Evolutionary conservation across 2,113 vertebrate species (phyloP), one percentile per base, ranked within the genome.

Genomic region (Lanius ludovicianus): DNA sequence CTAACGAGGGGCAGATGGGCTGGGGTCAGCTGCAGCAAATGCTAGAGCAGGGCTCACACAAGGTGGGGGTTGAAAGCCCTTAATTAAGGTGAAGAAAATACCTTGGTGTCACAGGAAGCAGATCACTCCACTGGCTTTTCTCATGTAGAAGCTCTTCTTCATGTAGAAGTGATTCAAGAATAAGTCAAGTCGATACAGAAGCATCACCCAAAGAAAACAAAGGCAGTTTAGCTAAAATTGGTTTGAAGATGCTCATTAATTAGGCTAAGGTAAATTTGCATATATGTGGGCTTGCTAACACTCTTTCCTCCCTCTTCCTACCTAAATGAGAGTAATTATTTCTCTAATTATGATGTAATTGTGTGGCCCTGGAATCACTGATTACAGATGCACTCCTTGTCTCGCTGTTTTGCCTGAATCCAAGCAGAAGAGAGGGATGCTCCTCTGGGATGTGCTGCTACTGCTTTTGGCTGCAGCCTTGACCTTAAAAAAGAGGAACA

Each of bases 401-500:
- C 44, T 81, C 0, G 0, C 60, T 71, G 23, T 30, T 79, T 67
- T 81, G 60, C 8, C 55, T 56, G 68, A 76, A 73, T 59, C 42
- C 20, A 63, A 46, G 79, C 60, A 84, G 83, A 47, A 80, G 73
- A 17, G 37, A 71, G 37, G 30, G 47, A 79, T 52, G 78, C 9
- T 81, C 63, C 60, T 60, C 90, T 85, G 77, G 78, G 93, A 85
- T 70, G 60, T 6, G 24, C 75, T 76, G 89, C 83, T 84, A 5
- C 74, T 93, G 53, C 55, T 85, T 84, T 75, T 74, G 84, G 92
- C 79, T 90, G 50, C 75, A 75, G 89, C 18, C 49, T 90, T 96
- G 95, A 95, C 94, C 92, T 96, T 88, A 94, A 90, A 93, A 96
- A 74, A 67, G 35, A 91, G 24, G 68, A 88, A 85, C 49, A 77